These are phyloP conservation scores for Bedellia somnulentella DNA, from an alignment of 2,888 invertebrate species.

Conservation along the genomic window DNA sequence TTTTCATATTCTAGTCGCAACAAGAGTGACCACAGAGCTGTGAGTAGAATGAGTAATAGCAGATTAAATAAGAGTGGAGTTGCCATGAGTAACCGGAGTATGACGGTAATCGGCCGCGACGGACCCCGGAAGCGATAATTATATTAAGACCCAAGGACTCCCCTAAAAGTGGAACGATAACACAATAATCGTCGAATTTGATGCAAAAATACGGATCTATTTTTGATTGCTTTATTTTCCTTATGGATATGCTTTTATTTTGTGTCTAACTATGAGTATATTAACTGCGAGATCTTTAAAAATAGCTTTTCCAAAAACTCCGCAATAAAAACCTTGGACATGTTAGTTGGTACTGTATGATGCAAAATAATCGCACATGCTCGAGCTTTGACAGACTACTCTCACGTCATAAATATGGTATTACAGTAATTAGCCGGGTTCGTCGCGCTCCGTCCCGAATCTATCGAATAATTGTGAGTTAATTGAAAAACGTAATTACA, in stretches of 20 bases:
- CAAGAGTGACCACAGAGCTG: constrained; percentile 24
- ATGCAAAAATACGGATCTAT: too few species aligned
- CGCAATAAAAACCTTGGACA: too few species aligned
- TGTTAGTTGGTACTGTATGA: too few species aligned
- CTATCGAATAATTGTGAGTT: constrained; percentile 52
- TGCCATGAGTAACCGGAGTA: constrained; percentile 17
- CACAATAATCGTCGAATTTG: constrained; percentile 39
- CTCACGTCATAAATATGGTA: constrained; percentile 1
- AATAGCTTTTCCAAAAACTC: too few species aligned
- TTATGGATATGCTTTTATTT: too few species aligned
- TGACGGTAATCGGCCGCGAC: constrained; percentile 31
- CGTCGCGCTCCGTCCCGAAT: constrained; percentile 28
- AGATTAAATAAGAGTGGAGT: constrained; percentile 1
- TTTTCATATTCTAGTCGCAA: too few species aligned
- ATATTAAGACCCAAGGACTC: constrained; percentile 25
- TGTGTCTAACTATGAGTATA: too few species aligned
- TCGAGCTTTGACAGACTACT: not conserved
- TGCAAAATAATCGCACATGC: too few species aligned
- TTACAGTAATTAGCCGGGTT: not conserved
- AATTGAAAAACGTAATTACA: constrained; percentile 60
- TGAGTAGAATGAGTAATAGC: constrained; percentile 20
- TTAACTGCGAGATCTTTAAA: too few species aligned
- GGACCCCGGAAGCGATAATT: constrained; percentile 26
- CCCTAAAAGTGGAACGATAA: constrained; percentile 19
- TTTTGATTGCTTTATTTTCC: too few species aligned